phyloP scores from a whole-genome alignment of 2,113 vertebrate species.

The Anseranas semipalmata region DNA sequence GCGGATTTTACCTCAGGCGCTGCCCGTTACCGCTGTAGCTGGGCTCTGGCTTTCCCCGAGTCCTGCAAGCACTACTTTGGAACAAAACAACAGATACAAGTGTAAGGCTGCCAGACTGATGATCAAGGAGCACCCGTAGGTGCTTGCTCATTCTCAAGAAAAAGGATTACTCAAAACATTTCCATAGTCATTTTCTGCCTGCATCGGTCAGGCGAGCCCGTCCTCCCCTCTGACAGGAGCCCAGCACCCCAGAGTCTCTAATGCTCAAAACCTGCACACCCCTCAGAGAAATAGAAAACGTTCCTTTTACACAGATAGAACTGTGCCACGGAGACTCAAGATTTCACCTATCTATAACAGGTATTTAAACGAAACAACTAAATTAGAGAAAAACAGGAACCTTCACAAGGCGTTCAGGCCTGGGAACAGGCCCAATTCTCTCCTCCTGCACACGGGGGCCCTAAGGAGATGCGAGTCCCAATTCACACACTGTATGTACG shows the following conservation, averaged over 20 bases:
- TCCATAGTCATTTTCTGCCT: not conserved
- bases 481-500: not conserved
- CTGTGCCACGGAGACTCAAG: not conserved
- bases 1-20: accelerated
- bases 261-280: not conserved
- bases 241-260: not conserved
- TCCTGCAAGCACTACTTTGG: not conserved
- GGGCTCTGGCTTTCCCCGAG: accelerated
- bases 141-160: not conserved
- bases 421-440: not conserved
- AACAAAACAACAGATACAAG: not conserved
- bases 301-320: not conserved
- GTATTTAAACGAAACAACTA: not conserved
- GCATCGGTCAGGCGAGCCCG: accelerated
- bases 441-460: not conserved
- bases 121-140: not conserved
- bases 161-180: not conserved
- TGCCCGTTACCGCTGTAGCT: not conserved
- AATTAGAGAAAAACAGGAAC: not conserved
- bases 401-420: not conserved
- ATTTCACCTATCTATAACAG: not conserved
- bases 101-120: not conserved
- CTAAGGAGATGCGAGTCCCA: not conserved
- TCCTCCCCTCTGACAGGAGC: not conserved
- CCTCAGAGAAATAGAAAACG: not conserved